Conservation (phyloP, 1,140 invertebrate species). For the Pygmarrhopalites habei region DNA sequence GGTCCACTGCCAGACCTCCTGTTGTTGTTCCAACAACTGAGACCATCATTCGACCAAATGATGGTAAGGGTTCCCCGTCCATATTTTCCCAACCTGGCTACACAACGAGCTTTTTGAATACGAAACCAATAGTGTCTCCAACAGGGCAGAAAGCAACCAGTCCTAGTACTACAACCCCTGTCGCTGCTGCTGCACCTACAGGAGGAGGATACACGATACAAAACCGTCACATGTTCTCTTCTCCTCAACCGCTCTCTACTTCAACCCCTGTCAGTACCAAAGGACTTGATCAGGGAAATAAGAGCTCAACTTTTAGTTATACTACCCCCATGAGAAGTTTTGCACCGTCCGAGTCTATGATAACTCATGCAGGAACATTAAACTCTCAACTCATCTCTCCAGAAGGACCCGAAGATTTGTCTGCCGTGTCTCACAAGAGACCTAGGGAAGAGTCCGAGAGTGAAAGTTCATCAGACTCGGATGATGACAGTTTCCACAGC, state of each 20-base stretch:
- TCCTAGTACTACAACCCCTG: too few species aligned
- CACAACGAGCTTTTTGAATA: conserved; percentile 36
- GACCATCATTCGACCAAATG: neutral
- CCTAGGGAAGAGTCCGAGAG: neutral
- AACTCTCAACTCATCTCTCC: conserved; percentile 14
- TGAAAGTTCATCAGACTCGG: conserved; percentile 40
- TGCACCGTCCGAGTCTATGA: conserved; percentile 33
- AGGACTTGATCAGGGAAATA: neutral
- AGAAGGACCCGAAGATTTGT: neutral
- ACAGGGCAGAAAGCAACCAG: too few species aligned
- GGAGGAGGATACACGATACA: neutral
- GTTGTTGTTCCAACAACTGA: neutral
- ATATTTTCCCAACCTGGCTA: conserved; percentile 39
- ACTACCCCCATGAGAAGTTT: conserved; percentile 18
- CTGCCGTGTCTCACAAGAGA: neutral
- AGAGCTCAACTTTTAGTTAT: neutral
- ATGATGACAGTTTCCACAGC: conserved; percentile 25
- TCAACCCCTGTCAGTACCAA: too few species aligned
- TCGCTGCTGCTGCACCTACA: neutral
- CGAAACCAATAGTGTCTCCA: conserved; percentile 13
- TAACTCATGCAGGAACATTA: conserved; percentile 37
- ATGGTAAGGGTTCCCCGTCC: conserved; percentile 15
- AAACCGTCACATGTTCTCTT: too few species aligned
- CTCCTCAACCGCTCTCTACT: conserved; percentile 21
- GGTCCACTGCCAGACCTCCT: neutral